A percentile compares a stretch with the other conserved stretches of the same genome.
These are phyloP conservation scores for Periophthalmus modestus DNA, from an alignment of 2,113 vertebrate species.

Conservation along the genomic window DNA sequence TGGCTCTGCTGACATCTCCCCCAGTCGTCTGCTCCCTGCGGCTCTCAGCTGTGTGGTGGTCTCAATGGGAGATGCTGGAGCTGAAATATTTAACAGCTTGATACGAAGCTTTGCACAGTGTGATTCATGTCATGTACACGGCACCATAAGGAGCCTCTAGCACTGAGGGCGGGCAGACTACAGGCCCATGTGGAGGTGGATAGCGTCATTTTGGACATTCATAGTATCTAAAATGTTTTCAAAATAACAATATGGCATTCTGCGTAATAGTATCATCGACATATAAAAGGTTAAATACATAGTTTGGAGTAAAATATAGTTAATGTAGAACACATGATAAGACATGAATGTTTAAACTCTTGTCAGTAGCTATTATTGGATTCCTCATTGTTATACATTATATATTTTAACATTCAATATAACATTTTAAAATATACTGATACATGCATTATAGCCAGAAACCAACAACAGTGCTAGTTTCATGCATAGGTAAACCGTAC, in stretches of 20 bases:
- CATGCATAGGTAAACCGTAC: background rate
- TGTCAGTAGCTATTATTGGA: background rate
- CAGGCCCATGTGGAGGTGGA: constrained; percentile 13
- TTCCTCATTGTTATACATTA: background rate
- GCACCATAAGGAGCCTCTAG: constrained; percentile 14
- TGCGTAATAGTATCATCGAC: background rate
- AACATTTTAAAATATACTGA: background rate
- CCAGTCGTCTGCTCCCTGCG: constrained; percentile 1
- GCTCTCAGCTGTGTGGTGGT: constrained; percentile 23
- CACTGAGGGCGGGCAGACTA: background rate
- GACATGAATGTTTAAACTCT: background rate
- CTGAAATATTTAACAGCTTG: constrained; percentile 58
- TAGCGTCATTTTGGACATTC: background rate
- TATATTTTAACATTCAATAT: background rate
- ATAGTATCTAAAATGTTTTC: constrained; percentile 29
- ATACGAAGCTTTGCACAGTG: constrained; percentile 32
- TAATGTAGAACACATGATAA: constrained; percentile 24
- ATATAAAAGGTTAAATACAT: background rate
- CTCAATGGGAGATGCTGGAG: constrained; percentile 33
- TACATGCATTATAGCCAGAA: background rate
- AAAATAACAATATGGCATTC: constrained; percentile 8
- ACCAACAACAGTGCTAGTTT: background rate
- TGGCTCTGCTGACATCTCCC: constrained; percentile 17
- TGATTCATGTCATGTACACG: constrained; percentile 43
- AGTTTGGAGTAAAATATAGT: constrained; percentile 24